Conservation (phyloP, 2,797 vertebrate genomes). For the Acanthurus leucopareius region DNA sequence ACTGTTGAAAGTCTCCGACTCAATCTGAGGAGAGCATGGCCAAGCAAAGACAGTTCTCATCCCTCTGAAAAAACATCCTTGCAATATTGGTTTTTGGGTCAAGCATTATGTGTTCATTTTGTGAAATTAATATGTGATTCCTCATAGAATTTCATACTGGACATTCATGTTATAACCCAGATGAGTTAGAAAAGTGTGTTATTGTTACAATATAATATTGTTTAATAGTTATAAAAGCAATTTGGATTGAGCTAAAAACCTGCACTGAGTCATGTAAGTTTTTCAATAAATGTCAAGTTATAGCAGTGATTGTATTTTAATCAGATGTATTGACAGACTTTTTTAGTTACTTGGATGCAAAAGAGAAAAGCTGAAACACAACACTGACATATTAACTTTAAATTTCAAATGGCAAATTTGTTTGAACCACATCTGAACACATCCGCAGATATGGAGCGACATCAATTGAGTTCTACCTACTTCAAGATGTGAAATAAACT, state of each 20-base stretch:
- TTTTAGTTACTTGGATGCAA: background rate
- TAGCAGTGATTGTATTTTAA: too few relatives aligned
- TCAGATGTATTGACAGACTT: too few relatives aligned
- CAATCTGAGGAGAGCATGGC: conserved; percentile 84
- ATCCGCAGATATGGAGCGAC: background rate
- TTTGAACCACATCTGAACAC: too few relatives aligned
- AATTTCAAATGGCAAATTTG: too few relatives aligned
- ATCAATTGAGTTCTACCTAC: too few relatives aligned
- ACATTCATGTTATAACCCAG: background rate
- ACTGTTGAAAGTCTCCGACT: conserved; percentile 84
- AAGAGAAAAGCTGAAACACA: background rate
- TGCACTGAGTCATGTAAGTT: too few relatives aligned
- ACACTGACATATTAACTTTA: background rate
- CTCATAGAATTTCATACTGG: background rate
- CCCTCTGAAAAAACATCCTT: background rate
- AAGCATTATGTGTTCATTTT: background rate
- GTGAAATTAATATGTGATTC: background rate
- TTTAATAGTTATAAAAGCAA: background rate
- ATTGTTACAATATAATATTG: background rate
- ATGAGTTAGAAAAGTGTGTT: background rate
- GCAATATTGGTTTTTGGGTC: background rate
- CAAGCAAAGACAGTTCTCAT: background rate
- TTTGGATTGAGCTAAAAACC: background rate
- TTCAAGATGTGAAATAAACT: too few relatives aligned
- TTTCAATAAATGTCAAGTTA: background rate